Percentiles rank a stretch among this genome's conserved stretches.
Evolutionary conservation across 2,797 vertebrate species (phyloP).

Genomic region (Botia kubotai): DNA sequence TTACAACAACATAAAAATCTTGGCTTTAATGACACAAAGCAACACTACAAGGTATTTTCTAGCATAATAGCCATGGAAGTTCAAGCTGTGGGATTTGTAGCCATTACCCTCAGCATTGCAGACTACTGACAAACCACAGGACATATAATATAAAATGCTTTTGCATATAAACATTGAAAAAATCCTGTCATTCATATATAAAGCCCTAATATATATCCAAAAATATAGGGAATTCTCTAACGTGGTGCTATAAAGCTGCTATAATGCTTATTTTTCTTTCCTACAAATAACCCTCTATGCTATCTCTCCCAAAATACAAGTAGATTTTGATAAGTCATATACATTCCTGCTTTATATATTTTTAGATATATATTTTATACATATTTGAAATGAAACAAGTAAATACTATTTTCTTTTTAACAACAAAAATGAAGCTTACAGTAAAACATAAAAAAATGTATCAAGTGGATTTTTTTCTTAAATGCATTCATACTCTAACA

Average conservation of each 20-base stretch:
- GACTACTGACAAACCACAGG: slow-evolving; percentile 88
- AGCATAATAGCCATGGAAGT: slow-evolving; percentile 81
- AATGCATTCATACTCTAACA: slow-evolving; percentile 66
- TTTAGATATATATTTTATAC: slow-evolving; percentile 62
- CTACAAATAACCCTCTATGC: slow-evolving; percentile 92
- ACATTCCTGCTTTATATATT: slow-evolving; percentile 94
- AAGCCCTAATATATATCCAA: slow-evolving; percentile 92
- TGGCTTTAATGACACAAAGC: slow-evolving; percentile 90
- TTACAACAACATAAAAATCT: slow-evolving; percentile 90
- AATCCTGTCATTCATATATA: slow-evolving; percentile 88
- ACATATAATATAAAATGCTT: slow-evolving; percentile 90
- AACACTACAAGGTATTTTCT: slow-evolving; percentile 83
- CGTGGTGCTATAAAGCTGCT: slow-evolving; percentile 78
- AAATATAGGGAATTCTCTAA: slow-evolving; percentile 92
- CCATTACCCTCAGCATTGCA: slow-evolving; percentile 79
- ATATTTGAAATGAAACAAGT: slow-evolving; percentile 90
- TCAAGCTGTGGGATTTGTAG: slow-evolving; percentile 64
- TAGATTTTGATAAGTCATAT: slow-evolving; percentile 95
- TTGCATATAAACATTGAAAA: slow-evolving; percentile 94
- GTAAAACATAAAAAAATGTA: slow-evolving; percentile 88
- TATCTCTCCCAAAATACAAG: slow-evolving; percentile 94
- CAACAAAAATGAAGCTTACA: slow-evolving; percentile 85
- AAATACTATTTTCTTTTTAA: slow-evolving; percentile 93
- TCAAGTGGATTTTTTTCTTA: slow-evolving; percentile 84
- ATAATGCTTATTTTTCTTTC: slow-evolving; percentile 88